Percentiles rank a stretch among this genome's conserved stretches.
Evolutionary conservation across 2,797 vertebrate genomes (phyloP).

Genomic region (Pseudocheirus occidentalis): DNA sequence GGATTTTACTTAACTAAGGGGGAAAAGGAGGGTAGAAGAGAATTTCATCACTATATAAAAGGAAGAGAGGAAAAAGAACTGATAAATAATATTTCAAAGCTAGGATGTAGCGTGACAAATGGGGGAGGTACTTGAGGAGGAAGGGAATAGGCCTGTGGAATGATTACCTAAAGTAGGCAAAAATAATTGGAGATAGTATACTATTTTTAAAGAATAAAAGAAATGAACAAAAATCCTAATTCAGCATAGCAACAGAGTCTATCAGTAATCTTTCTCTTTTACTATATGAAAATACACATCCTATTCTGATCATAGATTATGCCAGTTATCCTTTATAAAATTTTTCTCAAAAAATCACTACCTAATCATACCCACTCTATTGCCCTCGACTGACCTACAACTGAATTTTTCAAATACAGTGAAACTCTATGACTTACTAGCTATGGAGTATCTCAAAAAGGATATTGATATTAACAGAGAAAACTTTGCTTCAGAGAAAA

Average conservation of each 20-base stretch:
- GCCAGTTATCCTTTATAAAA: background rate
- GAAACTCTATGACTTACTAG: background rate
- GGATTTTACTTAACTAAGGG: background rate
- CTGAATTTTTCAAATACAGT: background rate
- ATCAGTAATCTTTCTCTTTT: background rate
- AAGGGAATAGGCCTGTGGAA: background rate
- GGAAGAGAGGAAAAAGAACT: background rate
- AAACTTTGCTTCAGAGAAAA: background rate
- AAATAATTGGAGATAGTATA: background rate
- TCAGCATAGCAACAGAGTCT: background rate
- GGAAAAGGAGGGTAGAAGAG: background rate
- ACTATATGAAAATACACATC: background rate
- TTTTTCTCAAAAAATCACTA: background rate
- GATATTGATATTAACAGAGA: background rate
- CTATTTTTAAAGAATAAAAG: background rate
- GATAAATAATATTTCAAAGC: background rate
- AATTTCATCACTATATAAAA: background rate
- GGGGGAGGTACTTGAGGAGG: background rate
- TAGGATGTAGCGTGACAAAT: background rate
- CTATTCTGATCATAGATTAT: background rate
- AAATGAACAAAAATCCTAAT: background rate
- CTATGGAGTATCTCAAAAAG: background rate
- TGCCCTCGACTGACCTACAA: background rate
- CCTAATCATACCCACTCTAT: background rate
- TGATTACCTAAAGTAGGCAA: background rate